Evolutionary conservation across 2,888 invertebrate species (phyloP).

Genomic region (Brachypterus glaber): DNA sequence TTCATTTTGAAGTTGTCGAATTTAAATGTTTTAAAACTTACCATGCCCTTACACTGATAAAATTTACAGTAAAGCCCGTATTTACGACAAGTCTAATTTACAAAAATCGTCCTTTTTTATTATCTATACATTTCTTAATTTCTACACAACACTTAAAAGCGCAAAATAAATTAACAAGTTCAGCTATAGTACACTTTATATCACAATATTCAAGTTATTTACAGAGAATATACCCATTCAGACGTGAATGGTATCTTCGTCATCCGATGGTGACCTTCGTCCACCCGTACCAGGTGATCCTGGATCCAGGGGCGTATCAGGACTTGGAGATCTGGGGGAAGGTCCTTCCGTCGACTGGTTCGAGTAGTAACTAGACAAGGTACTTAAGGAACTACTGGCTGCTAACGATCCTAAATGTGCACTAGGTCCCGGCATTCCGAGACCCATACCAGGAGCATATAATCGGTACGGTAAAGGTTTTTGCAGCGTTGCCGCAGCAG

Average conservation of each 20-base stretch:
- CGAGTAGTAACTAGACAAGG: slow-evolving; percentile 49
- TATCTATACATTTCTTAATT: slow-evolving; percentile 15
- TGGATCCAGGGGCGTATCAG: slow-evolving; percentile 51
- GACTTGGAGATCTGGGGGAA: slow-evolving; percentile 41
- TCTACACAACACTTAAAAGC: slow-evolving; percentile 37
- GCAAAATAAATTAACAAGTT: slow-evolving; percentile 36
- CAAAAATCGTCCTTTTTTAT: slow-evolving; percentile 26
- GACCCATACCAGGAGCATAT: slow-evolving; percentile 51
- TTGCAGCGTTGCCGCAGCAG: slow-evolving; percentile 65
- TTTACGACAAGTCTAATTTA: slow-evolving; percentile 19
- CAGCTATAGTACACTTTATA: slow-evolving; percentile 35
- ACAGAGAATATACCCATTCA: slow-evolving; percentile 28
- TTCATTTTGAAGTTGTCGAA: no score
- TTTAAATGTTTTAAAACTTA: no score
- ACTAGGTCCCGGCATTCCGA: slow-evolving; percentile 58
- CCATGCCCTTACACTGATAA: slow-evolving; percentile 5
- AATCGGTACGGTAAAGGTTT: slow-evolving; percentile 77
- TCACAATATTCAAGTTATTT: slow-evolving; percentile 29
- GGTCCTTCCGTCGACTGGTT: slow-evolving; percentile 46
- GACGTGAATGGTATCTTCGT: slow-evolving; percentile 56
- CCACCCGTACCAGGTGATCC: slow-evolving; percentile 48
- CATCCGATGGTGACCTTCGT: slow-evolving; percentile 44
- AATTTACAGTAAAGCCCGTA: slow-evolving; percentile 23
- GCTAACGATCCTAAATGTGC: slow-evolving; percentile 54
- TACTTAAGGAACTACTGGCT: slow-evolving; percentile 55